Base-by-base conservation (phyloP, 2,888 invertebrate species). In the Zygogramma bicolorata region DNA sequence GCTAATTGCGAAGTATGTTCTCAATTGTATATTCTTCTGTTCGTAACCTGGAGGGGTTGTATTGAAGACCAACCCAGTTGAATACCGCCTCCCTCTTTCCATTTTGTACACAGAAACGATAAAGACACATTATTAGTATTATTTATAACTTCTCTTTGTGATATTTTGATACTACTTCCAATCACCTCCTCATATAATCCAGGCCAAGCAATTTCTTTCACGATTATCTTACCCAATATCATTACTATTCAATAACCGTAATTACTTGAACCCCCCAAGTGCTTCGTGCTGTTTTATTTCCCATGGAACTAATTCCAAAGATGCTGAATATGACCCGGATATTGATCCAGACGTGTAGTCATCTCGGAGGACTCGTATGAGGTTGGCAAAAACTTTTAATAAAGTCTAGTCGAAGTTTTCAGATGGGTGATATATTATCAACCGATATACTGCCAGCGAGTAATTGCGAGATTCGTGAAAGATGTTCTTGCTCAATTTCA, bases 401-500 rank as follows among this genome's bases (percentile, higher is more conserved):
- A 53, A 53, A 53, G 53, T 53, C 53, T 53, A 53, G 53, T 53
- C 53, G 53, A 53, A 53, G 6, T 53, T 27, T 53, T 53, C 53
- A 15, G 53, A 27, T n/a, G n/a, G 27, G 10, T 53, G 25, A 25
- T 27, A 53, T 25, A 53, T 53, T n/a, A 46, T 46, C n/a, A 27
- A 53, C 53, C 53, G 15, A 53, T 53, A 53, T 53, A 53, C 27
- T 53, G 22, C 27, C n/a, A 13, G 53, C 3, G 27, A 25, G 53
- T 53, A 53, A 53, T 53, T 53, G 53, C 18, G 4, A 25, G 15
- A 15, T 22, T 27, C 53, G 22, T 53, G 13, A 53, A 25, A 27
- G 53, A 25, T 53, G 53, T 53, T 13, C 15, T 53, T 25, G 46
- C 20, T 46, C 20, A 46, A 18, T 46, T 20, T 46, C 46, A 46